Base-by-base conservation (phyloP, 2,797 vertebrate genomes). In the Neopelma chrysocephalum region DNA sequence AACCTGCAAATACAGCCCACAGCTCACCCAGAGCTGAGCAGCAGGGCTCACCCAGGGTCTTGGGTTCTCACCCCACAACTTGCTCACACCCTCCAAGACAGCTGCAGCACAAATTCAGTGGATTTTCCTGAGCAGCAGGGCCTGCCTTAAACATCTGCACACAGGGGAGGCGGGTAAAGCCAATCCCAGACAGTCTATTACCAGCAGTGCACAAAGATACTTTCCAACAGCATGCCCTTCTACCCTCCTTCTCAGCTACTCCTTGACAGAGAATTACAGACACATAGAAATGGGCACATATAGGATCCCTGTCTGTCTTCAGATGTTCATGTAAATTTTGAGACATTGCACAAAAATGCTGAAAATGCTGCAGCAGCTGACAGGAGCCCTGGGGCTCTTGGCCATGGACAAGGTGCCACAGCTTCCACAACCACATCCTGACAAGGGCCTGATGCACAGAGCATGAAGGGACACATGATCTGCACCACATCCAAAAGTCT, bases 391-490 rank as follows among this genome's bases (percentile, higher is more conserved):
- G 65, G 29, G 15, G 34, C 65, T 80, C 65, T 32, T 2, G 1
- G 43, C 20, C 72, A n/a, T 2, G 3, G 31, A 25, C 15, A 54
- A 19, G 12, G 47, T 21, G 38, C 73, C 62, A 38, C 26, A 75
- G 75, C 25, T 77, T 51, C 43, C 42, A 45, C 4, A 1, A 25
- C 16, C 27, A 22, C 58, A 29, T 10, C 71, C 48, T 36, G 20
- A 29, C 27, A n/a, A 1, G 2, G 15, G 4, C 8, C 45, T 26
- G n/a, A 48, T 5, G 50, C 2, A 15, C 21, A 80, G 31, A 65
- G 36, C 0, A 0, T 9, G 15, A 45, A 72, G 36, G 29, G 22
- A 15, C 27, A n/a, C 0, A 0, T 2, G 8, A 60, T n/a, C 53
- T 42, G 48, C n/a, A 66, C 25, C 47, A 26, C 58, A 62, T n/a